Evolutionary conservation across 2,113 vertebrate genomes (phyloP).

Genomic region (Elephantulus edwardii): DNA sequence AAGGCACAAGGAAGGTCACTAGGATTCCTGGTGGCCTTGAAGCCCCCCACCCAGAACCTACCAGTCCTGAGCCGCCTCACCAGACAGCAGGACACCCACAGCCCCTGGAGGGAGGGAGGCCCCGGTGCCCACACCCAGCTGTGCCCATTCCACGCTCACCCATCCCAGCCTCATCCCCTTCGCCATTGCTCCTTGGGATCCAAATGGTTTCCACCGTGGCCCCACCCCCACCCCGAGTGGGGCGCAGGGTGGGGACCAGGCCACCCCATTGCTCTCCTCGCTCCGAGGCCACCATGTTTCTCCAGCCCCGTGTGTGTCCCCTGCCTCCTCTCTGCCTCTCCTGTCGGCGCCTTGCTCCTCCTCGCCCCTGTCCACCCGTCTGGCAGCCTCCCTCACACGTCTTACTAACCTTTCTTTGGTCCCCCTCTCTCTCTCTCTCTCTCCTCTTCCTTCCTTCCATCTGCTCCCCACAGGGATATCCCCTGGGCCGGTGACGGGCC

Average conservation of each 20-base stretch:
- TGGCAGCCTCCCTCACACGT: slow-evolving; percentile 62
- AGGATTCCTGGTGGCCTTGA: not conserved
- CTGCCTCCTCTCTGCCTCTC: slow-evolving; percentile 82
- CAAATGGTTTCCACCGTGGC: slow-evolving; percentile 37
- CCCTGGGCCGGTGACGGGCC: slow-evolving; percentile 70
- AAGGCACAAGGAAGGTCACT: not conserved
- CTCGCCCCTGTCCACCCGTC: slow-evolving; percentile 60
- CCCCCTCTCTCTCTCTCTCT: slow-evolving; percentile 70
- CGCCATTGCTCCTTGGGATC: slow-evolving; percentile 54
- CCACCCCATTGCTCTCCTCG: slow-evolving; percentile 46
- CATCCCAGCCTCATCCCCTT: not conserved
- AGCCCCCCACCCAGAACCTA: not conserved
- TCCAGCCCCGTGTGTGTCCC: slow-evolving; percentile 63
- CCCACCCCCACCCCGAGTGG: slow-evolving; percentile 35
- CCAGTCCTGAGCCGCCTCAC: not conserved
- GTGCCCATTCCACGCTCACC: not conserved
- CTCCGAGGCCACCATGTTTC: slow-evolving; percentile 63
- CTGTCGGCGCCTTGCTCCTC: slow-evolving; percentile 77
- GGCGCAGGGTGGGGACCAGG: not conserved
- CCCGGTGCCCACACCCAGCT: not conserved
- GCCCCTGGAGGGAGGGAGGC: not conserved
- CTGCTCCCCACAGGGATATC: slow-evolving; percentile 76
- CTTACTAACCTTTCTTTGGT: slow-evolving; percentile 71
- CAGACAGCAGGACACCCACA: not conserved
- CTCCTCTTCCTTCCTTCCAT: slow-evolving; percentile 72